phyloP scores from a whole-genome alignment of 2,888 invertebrate genomes.

The Cristatella mucedo region DNA sequence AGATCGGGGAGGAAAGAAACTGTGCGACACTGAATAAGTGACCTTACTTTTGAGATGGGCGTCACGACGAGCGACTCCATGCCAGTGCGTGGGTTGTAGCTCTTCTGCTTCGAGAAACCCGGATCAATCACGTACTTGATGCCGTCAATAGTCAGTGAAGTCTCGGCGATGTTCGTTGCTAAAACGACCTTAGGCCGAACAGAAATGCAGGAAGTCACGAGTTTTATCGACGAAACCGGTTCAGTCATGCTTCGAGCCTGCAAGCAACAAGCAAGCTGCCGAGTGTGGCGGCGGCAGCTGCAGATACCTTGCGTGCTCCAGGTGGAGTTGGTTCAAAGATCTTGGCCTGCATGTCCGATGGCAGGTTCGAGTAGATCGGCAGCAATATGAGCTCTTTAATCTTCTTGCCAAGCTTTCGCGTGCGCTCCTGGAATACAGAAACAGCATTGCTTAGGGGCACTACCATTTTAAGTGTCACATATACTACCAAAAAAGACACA shows the following conservation, averaged over 20 bases:
- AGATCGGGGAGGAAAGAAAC: no score
- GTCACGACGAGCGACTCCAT: slow-evolving; percentile 97
- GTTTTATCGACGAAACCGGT: no score
- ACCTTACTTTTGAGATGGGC: slow-evolving; percentile 69
- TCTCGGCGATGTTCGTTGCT: slow-evolving; percentile 98
- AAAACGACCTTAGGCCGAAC: slow-evolving; percentile 53
- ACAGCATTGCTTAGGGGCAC: no score
- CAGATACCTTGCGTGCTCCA: slow-evolving; percentile 64
- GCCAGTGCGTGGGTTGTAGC: slow-evolving; percentile 87
- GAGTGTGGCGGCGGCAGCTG: no score
- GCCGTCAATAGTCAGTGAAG: slow-evolving; percentile 93
- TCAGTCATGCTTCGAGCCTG: no score
- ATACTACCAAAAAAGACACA: no score
- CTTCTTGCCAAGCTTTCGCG: slow-evolving; percentile 76
- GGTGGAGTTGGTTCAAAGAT: slow-evolving; percentile 96
- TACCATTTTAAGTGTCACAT: no score
- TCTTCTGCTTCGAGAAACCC: slow-evolving; percentile 97
- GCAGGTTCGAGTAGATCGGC: slow-evolving; percentile 93
- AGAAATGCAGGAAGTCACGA: slow-evolving; percentile 9
- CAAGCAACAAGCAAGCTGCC: no score
- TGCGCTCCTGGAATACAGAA: slow-evolving; percentile 60
- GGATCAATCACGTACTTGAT: slow-evolving; percentile 97
- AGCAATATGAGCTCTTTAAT: slow-evolving; percentile 76
- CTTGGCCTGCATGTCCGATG: slow-evolving; percentile 96
- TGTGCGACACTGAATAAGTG: not conserved